These are phyloP conservation scores for Epinotia brunnichana DNA, from an alignment of 2,888 invertebrate species.

Conservation along the genomic window DNA sequence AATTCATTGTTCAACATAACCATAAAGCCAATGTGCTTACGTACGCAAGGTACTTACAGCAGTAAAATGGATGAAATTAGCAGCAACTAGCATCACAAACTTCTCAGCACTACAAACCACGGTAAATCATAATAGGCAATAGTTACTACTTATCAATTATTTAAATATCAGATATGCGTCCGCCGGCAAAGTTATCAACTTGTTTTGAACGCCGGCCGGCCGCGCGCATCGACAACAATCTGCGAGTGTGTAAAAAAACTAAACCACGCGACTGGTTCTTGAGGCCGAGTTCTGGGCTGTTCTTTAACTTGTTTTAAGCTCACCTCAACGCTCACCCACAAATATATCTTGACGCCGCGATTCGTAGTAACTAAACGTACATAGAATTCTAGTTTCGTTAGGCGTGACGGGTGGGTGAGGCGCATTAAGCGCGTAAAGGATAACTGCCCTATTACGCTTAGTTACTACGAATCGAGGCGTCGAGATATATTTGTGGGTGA, in stretches of 20 bases:
- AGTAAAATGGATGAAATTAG: slow-evolving; percentile 22
- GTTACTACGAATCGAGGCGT: too few species aligned
- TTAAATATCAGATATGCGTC: slow-evolving; percentile 21
- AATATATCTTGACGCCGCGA: too few species aligned
- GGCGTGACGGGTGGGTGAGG: too few species aligned
- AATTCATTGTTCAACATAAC: background rate
- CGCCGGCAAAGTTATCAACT: slow-evolving; percentile 50
- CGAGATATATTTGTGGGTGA: too few species aligned
- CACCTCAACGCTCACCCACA: too few species aligned
- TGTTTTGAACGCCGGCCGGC: slow-evolving; percentile 50
- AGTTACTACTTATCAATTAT: slow-evolving; percentile 24
- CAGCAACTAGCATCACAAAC: slow-evolving; percentile 14
- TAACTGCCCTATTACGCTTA: too few species aligned
- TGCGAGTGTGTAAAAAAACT: slow-evolving; percentile 46
- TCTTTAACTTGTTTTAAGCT: too few species aligned
- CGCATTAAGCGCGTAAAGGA: too few species aligned
- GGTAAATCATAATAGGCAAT: slow-evolving; percentile 15
- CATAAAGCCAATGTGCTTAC: background rate
- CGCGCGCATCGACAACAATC: slow-evolving; percentile 51
- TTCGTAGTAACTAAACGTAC: too few species aligned
- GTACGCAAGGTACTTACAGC: background rate
- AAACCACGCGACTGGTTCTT: slow-evolving; percentile 45
- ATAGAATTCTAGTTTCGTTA: too few species aligned
- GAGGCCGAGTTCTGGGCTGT: slow-evolving; percentile 17
- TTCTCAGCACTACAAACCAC: slow-evolving; percentile 10